Evolutionary conservation across 2,113 vertebrate genomes (phyloP), one percentile per base, ranked within the genome.

Genomic region (Saimiri boliviensis): DNA sequence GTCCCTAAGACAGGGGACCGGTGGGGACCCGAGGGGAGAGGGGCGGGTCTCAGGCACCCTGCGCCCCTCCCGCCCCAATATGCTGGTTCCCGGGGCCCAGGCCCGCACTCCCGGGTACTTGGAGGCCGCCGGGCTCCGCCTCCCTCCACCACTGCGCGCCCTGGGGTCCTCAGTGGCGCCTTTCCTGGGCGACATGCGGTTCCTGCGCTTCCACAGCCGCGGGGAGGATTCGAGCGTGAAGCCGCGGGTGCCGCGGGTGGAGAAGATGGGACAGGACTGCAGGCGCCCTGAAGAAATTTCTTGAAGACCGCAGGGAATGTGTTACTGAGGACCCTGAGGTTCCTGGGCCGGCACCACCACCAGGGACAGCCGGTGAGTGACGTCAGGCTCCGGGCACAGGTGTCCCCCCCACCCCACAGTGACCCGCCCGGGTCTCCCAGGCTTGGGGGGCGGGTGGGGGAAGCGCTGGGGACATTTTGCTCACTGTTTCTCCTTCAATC

Each of bases 351-450:
- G 23, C 25, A 7, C 23, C 40, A 27, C 21, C 23, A 40, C 40
- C 40, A 27, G 71, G 40, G 23, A 20, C 37, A 73, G 37, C 71
- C 23, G 6, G 40, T 45, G 71, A 74, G 6, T 45, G 71, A 74
- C 12, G 0, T 42, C 40, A 27, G 71, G 23, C 23, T 45, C 5
- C 23, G 5, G 70, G 40, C 71, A 42, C 40, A 42, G 40, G 71
- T 27, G 6, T 42, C 1, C 12, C 23, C 30, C 23, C 0, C 11
- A 6, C 12, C 23, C 12, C 23, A 8, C 40, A 27, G 4, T 7
- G 40, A 25, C 3, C 6, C 1, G 23, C 40, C 40, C 6, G 40
- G 3, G 23, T 74, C 40, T 14, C 40, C 71, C 40, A 27, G 71
- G 40, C 6, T 3, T 74, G 6, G 71, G 12, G 23, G 0, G 3